Evolutionary conservation across 2,888 invertebrate genomes (phyloP).

Genomic region (Amorpha juglandis): DNA sequence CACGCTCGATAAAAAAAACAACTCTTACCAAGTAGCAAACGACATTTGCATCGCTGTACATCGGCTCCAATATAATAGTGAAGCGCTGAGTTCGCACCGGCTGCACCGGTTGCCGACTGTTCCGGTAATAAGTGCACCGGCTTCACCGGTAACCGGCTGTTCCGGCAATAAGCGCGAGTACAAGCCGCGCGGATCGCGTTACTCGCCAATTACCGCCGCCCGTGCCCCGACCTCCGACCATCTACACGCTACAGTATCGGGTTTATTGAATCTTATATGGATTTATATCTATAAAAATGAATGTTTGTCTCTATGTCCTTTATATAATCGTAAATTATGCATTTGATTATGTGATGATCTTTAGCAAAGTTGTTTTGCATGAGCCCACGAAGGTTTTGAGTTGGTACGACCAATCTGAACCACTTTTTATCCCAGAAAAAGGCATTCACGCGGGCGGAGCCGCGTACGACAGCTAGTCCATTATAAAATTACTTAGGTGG

Average conservation of each 20-base stretch:
- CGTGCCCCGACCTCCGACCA: neutral
- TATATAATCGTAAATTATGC: too few relatives aligned
- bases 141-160: slow-evolving; percentile 24
- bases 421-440: too few relatives aligned
- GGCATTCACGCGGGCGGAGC: too few relatives aligned
- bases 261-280: neutral
- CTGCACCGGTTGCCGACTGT: slow-evolving; percentile 7
- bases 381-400: too few relatives aligned
- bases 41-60: neutral
- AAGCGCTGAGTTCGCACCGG: neutral
- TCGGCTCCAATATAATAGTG: neutral
- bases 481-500: too few relatives aligned
- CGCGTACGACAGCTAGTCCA: too few relatives aligned
- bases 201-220: slow-evolving; percentile 47
- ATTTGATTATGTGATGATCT: too few relatives aligned
- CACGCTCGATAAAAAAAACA: too few relatives aligned
- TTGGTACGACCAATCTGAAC: too few relatives aligned
- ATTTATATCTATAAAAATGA: neutral
- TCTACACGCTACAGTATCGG: neutral
- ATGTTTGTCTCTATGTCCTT: too few relatives aligned
- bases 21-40: neutral
- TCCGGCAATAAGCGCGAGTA: slow-evolving; percentile 8
- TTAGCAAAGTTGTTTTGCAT: too few relatives aligned
- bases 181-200: slow-evolving; percentile 38
- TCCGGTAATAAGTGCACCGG: slow-evolving; percentile 10